A percentile compares a stretch with the other conserved stretches of the same genome.
phyloP scores from a whole-genome alignment of 2,113 vertebrate genomes.

The Labrus mixtus region DNA sequence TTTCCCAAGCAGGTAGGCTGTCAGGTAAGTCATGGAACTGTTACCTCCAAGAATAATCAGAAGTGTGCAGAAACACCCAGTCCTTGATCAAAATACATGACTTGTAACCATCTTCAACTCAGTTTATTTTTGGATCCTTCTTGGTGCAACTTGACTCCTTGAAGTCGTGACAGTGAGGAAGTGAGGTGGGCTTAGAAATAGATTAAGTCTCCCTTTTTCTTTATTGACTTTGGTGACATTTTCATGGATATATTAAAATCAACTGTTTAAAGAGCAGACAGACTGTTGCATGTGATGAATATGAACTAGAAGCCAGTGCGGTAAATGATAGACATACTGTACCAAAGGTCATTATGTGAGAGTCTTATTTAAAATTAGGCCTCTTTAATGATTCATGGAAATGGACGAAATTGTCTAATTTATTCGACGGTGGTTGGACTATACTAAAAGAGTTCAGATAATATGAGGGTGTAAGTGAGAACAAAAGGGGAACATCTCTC shows the following conservation, averaged over 20 bases:
- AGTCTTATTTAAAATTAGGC: constrained; percentile 27
- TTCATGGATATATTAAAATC: constrained; percentile 3
- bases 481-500: constrained; percentile 34
- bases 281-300: constrained; percentile 35
- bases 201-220: background rate
- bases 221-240: background rate
- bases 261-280: constrained; percentile 31
- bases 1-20: too few relatives aligned
- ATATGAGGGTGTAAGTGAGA: constrained; percentile 30
- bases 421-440: constrained; percentile 23
- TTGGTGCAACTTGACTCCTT: too few relatives aligned
- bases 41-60: too few relatives aligned
- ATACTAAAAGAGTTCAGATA: background rate
- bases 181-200: background rate
- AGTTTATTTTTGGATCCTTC: background rate
- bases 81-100: too few relatives aligned
- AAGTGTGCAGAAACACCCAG: too few relatives aligned
- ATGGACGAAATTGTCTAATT: constrained; percentile 38
- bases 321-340: background rate
- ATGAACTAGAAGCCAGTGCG: constrained; percentile 18
- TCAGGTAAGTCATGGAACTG: too few relatives aligned
- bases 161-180: background rate
- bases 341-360: constrained; percentile 10
- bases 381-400: constrained; percentile 38
- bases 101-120: too few relatives aligned